These are phyloP conservation scores for Acrocephalus scirpaceus DNA, from an alignment of 2,797 vertebrate species.

Conservation along the genomic window DNA sequence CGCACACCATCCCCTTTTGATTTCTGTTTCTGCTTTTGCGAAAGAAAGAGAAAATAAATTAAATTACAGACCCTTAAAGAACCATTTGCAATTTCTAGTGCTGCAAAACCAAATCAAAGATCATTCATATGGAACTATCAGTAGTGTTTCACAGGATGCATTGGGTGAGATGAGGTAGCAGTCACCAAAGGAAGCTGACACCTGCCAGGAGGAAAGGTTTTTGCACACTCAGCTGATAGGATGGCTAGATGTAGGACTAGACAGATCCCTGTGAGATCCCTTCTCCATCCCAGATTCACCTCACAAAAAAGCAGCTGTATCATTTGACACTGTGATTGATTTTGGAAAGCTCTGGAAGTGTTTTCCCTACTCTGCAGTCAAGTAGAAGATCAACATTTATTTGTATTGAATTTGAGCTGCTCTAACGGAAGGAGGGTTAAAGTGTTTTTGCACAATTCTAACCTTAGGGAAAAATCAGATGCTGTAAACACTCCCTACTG, in stretches of 20 bases:
- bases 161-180: not conserved
- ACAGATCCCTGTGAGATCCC: not conserved
- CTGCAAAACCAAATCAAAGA: not conserved
- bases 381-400: not conserved
- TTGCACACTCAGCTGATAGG: not conserved
- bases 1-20: slow-evolving; percentile 76
- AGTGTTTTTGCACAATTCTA: not conserved
- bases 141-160: not conserved
- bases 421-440: not conserved
- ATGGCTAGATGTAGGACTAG: not conserved
- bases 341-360: not conserved
- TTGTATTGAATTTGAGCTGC: not conserved
- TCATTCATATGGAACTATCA: not conserved
- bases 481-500: not conserved
- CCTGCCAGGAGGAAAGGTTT: not conserved
- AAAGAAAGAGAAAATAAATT: not conserved
- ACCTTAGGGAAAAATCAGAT: not conserved
- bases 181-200: not conserved
- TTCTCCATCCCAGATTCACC: not conserved
- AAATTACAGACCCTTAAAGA: not conserved
- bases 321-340: not conserved
- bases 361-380: not conserved
- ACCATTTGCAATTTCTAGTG: not conserved
- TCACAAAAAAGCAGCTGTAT: not conserved
- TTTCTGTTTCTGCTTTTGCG: slow-evolving; percentile 79